Conservation (phyloP, 2,113 vertebrate species). For the Chlorodrepanis virens region DNA sequence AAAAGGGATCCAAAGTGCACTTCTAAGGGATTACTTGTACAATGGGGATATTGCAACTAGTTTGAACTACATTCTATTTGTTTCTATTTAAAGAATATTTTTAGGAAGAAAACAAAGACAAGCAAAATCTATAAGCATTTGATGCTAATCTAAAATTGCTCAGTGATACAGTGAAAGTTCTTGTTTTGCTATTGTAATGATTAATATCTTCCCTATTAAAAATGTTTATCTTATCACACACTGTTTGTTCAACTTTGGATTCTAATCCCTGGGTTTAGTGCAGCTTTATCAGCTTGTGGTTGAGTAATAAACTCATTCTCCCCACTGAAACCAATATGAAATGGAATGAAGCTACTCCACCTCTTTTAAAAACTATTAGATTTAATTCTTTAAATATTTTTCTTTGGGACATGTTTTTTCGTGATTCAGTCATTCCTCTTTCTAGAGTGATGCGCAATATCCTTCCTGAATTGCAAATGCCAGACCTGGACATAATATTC, state of each 20-base stretch:
- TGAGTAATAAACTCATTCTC: neutral
- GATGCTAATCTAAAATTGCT: neutral
- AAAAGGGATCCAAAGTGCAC: neutral
- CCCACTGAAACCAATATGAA: neutral
- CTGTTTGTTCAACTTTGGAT: neutral
- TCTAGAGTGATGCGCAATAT: neutral
- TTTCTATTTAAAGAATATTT: neutral
- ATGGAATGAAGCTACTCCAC: neutral
- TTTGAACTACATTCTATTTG: neutral
- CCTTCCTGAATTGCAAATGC: neutral
- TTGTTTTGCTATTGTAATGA: neutral
- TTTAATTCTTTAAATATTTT: neutral
- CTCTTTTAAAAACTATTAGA: neutral
- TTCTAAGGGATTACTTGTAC: neutral
- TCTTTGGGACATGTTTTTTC: neutral
- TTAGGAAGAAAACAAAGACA: neutral
- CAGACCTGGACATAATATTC: neutral
- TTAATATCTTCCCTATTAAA: neutral
- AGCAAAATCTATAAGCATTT: neutral
- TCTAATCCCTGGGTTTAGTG: neutral
- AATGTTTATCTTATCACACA: neutral
- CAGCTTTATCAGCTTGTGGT: neutral
- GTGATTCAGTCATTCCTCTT: neutral
- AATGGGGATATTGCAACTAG: neutral
- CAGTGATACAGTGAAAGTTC: neutral